These are phyloP conservation scores for Halichondria panicea DNA, from an alignment of 37 sponge, comb jelly and placozoan genomes.

Conservation along the genomic window DNA sequence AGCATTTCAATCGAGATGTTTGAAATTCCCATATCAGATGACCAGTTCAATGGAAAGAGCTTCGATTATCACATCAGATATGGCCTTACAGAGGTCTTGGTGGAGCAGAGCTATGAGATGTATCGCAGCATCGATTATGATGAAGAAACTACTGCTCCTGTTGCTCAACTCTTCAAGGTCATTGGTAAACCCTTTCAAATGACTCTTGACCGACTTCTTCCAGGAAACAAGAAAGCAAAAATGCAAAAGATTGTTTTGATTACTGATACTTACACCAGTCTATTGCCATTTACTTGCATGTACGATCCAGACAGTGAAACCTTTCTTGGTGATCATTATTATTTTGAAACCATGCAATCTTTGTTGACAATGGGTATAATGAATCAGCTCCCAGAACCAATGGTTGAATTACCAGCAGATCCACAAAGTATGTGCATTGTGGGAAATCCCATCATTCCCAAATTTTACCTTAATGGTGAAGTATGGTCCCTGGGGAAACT, in stretches of 20 bases:
- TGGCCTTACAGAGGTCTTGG: constrained; percentile 42
- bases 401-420: constrained; percentile 23
- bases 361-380: constrained; percentile 58
- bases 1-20: constrained; percentile 16
- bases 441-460: constrained; percentile 72
- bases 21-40: constrained; percentile 48
- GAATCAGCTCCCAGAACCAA: neutral
- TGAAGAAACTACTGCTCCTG: constrained; percentile 27
- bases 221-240: neutral
- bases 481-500: constrained; percentile 60
- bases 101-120: constrained; percentile 44
- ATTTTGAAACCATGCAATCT: constrained; percentile 58
- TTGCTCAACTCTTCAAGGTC: constrained; percentile 47
- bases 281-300: constrained; percentile 57
- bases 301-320: constrained; percentile 19
- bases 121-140: constrained; percentile 12
- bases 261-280: constrained; percentile 62
- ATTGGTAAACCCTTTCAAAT: constrained; percentile 35
- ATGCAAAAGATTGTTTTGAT: constrained; percentile 33
- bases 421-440: constrained; percentile 33
- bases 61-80: constrained; percentile 65
- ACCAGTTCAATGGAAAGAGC: constrained; percentile 55
- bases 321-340: constrained; percentile 61
- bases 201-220: neutral
- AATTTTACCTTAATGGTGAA: constrained; percentile 36